Conservation (phyloP, 2,797 vertebrate genomes). For the Macropus fuliginosus region DNA sequence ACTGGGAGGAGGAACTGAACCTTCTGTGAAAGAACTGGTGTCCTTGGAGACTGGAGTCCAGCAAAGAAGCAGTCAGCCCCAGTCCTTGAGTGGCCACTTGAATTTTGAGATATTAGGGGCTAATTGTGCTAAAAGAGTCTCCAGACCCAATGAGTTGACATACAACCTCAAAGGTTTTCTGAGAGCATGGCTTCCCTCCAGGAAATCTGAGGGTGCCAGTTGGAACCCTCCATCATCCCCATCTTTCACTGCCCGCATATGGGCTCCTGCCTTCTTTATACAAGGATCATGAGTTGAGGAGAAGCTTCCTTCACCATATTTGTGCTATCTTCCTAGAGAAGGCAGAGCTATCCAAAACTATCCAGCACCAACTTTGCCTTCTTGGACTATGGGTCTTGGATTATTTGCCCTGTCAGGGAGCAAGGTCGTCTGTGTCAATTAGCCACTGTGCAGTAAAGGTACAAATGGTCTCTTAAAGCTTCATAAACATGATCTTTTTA, state of each 20-base stretch:
- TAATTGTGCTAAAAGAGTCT: constrained; percentile 69
- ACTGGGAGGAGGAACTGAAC: background rate
- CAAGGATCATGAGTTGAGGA: constrained; percentile 80
- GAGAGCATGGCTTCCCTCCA: constrained; percentile 75
- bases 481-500: constrained; percentile 79
- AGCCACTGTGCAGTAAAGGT: constrained; percentile 70
- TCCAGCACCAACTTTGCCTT: constrained; percentile 86
- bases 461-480: constrained; percentile 80
- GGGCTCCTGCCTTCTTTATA: constrained; percentile 83
- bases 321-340: constrained; percentile 88
- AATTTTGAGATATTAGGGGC: constrained; percentile 78
- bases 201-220: constrained; percentile 73
- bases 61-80: constrained; percentile 58
- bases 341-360: constrained; percentile 87
- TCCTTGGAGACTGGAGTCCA: constrained; percentile 36
- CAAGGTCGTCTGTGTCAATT: constrained; percentile 82
- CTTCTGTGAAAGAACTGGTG: background rate
- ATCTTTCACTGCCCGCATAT: constrained; percentile 81
- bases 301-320: constrained; percentile 83
- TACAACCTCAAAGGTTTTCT: constrained; percentile 76
- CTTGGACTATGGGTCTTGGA: constrained; percentile 82
- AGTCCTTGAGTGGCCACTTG: constrained; percentile 71
- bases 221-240: constrained; percentile 80
- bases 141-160: constrained; percentile 67
- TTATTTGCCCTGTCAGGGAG: constrained; percentile 84